These are phyloP conservation scores for Oreochromis aureus DNA, from an alignment of 2,113 vertebrate genomes.

Conservation along the genomic window DNA sequence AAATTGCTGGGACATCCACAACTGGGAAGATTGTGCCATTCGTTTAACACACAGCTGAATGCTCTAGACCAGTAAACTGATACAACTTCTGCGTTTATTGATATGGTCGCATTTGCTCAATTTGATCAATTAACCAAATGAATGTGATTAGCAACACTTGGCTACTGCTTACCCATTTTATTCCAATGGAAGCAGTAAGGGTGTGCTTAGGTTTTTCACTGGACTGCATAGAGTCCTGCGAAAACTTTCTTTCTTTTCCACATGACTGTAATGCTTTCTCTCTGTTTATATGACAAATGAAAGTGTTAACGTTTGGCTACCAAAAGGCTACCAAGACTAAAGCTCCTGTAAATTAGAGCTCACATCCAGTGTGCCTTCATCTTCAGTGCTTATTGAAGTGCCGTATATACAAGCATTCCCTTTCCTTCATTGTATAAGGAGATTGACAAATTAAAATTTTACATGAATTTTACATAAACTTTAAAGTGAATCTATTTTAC, in stretches of 20 bases:
- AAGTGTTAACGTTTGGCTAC: neutral
- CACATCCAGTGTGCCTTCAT: neutral
- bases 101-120: fast-evolving
- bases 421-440: neutral
- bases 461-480: neutral
- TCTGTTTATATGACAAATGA: neutral
- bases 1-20: neutral
- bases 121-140: fast-evolving
- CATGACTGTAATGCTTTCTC: neutral
- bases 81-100: fast-evolving
- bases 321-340: neutral
- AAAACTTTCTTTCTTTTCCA: neutral
- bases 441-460: neutral
- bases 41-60: neutral
- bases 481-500: neutral
- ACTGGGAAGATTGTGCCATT: neutral
- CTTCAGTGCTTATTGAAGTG: neutral
- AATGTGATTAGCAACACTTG: neutral
- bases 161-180: neutral
- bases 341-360: neutral
- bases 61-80: neutral
- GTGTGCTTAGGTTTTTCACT: neutral
- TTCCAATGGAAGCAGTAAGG: neutral
- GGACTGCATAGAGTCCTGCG: neutral
- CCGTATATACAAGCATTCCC: neutral